Percentiles rank a stretch among this genome's conserved stretches.
These are phyloP conservation scores for Nasonia longicornis DNA, from an alignment of 1,140 invertebrate genomes.

Conservation along the genomic window DNA sequence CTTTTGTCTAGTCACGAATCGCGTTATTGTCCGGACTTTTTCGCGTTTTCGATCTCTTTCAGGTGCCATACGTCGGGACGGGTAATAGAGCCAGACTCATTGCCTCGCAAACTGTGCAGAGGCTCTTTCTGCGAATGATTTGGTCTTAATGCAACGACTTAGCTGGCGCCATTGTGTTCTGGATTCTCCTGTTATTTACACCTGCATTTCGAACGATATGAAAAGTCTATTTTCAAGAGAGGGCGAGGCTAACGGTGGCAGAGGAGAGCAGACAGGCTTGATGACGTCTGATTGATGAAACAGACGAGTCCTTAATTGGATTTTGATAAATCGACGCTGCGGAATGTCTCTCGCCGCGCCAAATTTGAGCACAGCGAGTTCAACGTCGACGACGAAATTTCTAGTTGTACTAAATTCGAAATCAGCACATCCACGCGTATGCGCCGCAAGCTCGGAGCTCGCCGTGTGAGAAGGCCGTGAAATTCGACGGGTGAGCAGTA, in stretches of 20 bases:
- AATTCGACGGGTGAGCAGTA: slow-evolving; percentile 24
- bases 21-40: background rate
- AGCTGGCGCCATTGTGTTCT: background rate
- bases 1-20: slow-evolving; percentile 32
- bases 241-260: no score
- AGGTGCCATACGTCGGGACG: background rate
- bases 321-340: background rate
- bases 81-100: background rate
- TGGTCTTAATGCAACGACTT: no score
- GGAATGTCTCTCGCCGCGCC: background rate
- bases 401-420: no score
- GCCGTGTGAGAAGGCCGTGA: background rate
- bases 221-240: background rate
- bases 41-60: no score
- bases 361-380: background rate
- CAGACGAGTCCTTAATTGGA: background rate
- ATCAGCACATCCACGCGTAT: background rate
- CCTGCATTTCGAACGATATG: no score
- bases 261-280: background rate
- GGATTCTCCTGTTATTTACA: background rate
- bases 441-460: background rate
- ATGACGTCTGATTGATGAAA: background rate
- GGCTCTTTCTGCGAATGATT: no score
- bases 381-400: background rate
- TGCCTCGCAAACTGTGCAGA: background rate